phyloP scores from a whole-genome alignment of 2,797 vertebrate genomes.

The Allobates femoralis region DNA sequence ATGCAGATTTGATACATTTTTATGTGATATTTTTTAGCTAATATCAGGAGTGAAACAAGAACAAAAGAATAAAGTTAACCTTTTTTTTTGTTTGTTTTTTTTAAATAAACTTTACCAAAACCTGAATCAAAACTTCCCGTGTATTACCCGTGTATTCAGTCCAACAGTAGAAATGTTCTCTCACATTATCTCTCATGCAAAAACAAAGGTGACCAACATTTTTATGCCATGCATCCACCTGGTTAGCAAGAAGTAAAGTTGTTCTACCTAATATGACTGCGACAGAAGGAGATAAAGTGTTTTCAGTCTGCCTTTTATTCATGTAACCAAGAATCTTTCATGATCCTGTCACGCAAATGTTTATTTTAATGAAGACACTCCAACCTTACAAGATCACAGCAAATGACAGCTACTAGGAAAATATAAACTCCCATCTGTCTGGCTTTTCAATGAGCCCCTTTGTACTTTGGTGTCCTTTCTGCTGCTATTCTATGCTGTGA shows the following conservation, averaged over 20 bases:
- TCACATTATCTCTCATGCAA: background rate
- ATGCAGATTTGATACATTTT: no score
- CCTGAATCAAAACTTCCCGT: no score
- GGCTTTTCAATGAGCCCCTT: slow-evolving; percentile 22
- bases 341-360: slow-evolving; percentile 51
- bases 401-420: slow-evolving; percentile 54
- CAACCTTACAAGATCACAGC: slow-evolving; percentile 44
- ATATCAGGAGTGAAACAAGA: no score
- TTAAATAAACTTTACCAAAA: no score
- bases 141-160: no score
- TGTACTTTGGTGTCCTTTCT: slow-evolving; percentile 45
- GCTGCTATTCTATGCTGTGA: slow-evolving; percentile 49
- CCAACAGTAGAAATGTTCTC: background rate
- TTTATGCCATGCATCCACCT: background rate
- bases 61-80: no score
- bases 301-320: background rate
- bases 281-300: background rate
- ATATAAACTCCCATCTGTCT: slow-evolving; percentile 59
- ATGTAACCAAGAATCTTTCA: slow-evolving; percentile 44
- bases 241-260: slow-evolving; percentile 6
- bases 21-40: no score
- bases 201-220: background rate
- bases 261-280: background rate
- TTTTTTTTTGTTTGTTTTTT: no score
- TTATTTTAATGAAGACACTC: slow-evolving; percentile 61